A percentile compares a stretch with the other conserved stretches of the same genome.
Evolutionary conservation across 2,888 invertebrate species (phyloP).

Genomic region (Litoditis marina): DNA sequence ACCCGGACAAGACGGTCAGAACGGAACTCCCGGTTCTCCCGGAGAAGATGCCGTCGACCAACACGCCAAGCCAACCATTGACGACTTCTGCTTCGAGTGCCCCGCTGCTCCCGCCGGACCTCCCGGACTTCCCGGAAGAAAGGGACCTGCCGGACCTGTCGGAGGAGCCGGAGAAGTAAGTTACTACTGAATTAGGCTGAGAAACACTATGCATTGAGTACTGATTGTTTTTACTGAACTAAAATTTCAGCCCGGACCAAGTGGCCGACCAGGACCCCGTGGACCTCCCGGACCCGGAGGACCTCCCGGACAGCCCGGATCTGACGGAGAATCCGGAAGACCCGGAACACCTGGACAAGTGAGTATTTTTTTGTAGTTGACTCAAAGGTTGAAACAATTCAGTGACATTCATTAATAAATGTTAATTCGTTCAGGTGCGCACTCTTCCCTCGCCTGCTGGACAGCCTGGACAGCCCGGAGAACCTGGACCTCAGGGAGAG

Average conservation of each 20-base stretch:
- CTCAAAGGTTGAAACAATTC: too few species aligned
- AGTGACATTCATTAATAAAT: too few species aligned
- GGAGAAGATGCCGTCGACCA: conserved; percentile 18
- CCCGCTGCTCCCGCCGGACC: conserved; percentile 13
- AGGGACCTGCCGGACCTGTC: conserved; percentile 31
- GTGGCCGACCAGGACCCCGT: conserved; percentile 6
- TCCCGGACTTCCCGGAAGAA: conserved; percentile 17
- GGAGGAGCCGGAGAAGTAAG: conserved; percentile 16
- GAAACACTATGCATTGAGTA: too few species aligned
- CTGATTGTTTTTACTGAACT: too few species aligned
- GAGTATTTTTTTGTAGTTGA: too few species aligned
- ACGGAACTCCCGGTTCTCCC: conserved; percentile 15
- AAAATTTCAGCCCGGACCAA: conserved; percentile 36
- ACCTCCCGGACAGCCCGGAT: conserved; percentile 29
- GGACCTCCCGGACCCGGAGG: conserved; percentile 17
- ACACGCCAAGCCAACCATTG: conserved; percentile 14
- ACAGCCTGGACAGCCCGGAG: conserved; percentile 39
- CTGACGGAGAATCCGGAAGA: conserved; percentile 37
- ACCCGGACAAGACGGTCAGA: conserved; percentile 14
- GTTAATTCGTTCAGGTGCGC: conserved; percentile 23
- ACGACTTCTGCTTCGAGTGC: conserved; percentile 19
- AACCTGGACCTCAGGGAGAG: conserved; percentile 29
- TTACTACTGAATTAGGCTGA: conserved; percentile 13
- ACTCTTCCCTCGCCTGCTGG: conserved; percentile 36
- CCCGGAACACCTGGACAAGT: conserved; percentile 40